Percentiles rank a stretch among this genome's conserved stretches.
Conservation (phyloP, 2,113 vertebrate species). For the Malurus melanocephalus region DNA sequence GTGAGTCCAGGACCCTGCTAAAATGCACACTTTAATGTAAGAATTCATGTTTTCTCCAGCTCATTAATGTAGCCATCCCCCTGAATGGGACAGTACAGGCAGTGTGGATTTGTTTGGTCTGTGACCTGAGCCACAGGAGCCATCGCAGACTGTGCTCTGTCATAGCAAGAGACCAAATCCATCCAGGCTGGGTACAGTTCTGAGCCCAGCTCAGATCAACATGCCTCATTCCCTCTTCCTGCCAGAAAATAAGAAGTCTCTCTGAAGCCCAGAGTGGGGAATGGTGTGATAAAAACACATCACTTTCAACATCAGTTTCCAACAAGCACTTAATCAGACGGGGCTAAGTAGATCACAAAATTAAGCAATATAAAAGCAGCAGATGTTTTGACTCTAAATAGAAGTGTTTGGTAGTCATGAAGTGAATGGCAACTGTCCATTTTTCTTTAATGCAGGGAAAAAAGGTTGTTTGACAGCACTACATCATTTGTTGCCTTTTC, state of each 20-base stretch:
- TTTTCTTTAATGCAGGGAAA: background rate
- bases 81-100: background rate
- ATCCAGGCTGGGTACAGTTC: background rate
- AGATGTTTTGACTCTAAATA: constrained; percentile 2
- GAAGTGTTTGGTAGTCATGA: background rate
- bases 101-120: rapidly evolving
- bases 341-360: background rate
- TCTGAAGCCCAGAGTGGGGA: background rate
- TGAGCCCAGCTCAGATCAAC: background rate
- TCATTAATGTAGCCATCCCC: background rate
- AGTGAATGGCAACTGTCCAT: constrained; percentile 23
- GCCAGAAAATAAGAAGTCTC: background rate
- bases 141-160: background rate
- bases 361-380: background rate
- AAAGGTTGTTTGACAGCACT: background rate
- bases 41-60: background rate
- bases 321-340: background rate
- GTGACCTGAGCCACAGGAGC: background rate
- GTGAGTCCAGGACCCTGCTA: background rate
- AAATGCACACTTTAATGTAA: background rate
- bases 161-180: background rate
- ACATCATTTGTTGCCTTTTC: constrained; percentile 29
- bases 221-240: background rate
- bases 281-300: background rate
- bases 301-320: background rate